phyloP scores from a whole-genome alignment of 2,797 vertebrate genomes.

The Enteromius unitaeniatus region DNA sequence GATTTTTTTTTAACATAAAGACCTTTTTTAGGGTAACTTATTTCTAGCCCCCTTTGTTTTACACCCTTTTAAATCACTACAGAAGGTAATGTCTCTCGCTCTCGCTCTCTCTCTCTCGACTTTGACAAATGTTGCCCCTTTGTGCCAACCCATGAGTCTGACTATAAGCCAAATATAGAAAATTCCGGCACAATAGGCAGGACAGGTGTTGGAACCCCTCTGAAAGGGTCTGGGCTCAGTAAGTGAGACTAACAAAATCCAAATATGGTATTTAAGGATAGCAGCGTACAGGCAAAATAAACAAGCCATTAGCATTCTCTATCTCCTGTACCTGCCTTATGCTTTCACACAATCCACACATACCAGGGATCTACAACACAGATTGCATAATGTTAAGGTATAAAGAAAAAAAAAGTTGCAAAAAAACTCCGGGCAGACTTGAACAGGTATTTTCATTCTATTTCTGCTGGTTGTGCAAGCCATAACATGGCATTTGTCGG shows the following conservation, averaged over 20 bases:
- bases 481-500: conserved; percentile 58
- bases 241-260: conserved; percentile 74
- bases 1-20: conserved; percentile 33
- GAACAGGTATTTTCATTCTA: conserved; percentile 54
- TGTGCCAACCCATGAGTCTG: conserved; percentile 68
- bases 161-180: conserved; percentile 85
- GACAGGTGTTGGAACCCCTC: conserved; percentile 81
- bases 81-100: neutral
- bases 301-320: conserved; percentile 66
- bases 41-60: neutral
- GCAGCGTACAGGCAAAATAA: conserved; percentile 68
- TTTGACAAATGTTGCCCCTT: conserved; percentile 68
- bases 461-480: conserved; percentile 47
- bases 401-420: conserved; percentile 12
- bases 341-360: conserved; percentile 54
- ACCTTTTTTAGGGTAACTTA: conserved; percentile 29
- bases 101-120: conserved; percentile 20
- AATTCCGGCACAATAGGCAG: conserved; percentile 80
- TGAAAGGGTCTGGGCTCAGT: conserved; percentile 72
- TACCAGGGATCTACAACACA: conserved; percentile 36
- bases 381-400: conserved; percentile 39
- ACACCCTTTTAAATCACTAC: conserved; percentile 1
- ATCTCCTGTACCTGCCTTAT: conserved; percentile 57
- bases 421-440: conserved; percentile 45
- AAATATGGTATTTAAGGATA: conserved; percentile 78